Conservation (phyloP, 2,113 vertebrate genomes). For the Salvator merianae region DNA sequence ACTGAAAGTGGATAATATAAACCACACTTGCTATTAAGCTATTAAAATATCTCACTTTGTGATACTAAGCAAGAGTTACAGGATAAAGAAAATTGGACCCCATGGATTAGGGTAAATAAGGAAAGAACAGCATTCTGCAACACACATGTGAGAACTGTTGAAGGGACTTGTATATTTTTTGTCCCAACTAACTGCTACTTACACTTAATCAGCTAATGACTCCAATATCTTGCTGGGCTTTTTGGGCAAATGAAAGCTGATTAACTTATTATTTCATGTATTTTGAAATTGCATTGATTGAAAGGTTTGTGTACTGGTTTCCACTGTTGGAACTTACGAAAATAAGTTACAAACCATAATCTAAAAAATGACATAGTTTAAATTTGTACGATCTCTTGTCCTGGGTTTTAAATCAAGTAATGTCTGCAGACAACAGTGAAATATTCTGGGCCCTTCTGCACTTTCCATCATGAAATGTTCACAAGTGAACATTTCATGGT, state of each 20-base stretch:
- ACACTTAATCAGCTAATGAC: slow-evolving; percentile 89
- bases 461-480: too few relatives aligned
- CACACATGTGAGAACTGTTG: slow-evolving; percentile 79
- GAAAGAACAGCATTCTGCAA: slow-evolving; percentile 69
- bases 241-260: slow-evolving; percentile 83
- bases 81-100: slow-evolving; percentile 60
- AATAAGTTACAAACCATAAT: slow-evolving; percentile 69
- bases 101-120: slow-evolving; percentile 56
- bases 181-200: slow-evolving; percentile 81
- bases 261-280: slow-evolving; percentile 76
- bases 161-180: slow-evolving; percentile 80
- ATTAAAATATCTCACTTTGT: slow-evolving; percentile 50
- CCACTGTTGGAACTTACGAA: slow-evolving; percentile 61
- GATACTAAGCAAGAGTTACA: slow-evolving; percentile 39
- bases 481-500: too few relatives aligned
- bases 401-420: slow-evolving; percentile 36
- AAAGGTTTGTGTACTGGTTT: slow-evolving; percentile 67
- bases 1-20: slow-evolving; percentile 42
- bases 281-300: slow-evolving; percentile 71
- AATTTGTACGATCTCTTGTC: slow-evolving; percentile 37
- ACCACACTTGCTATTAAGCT: slow-evolving; percentile 47
- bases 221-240: slow-evolving; percentile 80
- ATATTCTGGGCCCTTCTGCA: too few relatives aligned
- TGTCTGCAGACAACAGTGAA: slow-evolving; percentile 19
- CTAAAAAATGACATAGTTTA: slow-evolving; percentile 50